Conservation (phyloP, 2,797 vertebrate species). For the Crotalus adamanteus region DNA sequence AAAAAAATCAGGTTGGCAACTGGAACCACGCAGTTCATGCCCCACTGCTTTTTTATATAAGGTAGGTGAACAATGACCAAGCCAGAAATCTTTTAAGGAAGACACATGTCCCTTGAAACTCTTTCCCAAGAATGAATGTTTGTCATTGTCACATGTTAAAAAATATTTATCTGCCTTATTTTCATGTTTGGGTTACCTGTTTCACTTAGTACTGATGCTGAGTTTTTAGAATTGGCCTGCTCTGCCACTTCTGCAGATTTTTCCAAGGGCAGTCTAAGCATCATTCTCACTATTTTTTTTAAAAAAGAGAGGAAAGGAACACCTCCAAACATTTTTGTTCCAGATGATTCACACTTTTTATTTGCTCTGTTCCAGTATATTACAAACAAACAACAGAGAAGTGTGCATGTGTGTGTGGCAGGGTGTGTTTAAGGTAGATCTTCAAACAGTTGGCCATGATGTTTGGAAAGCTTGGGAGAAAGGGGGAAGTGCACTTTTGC, state of each 20-base stretch:
- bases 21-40: too few relatives aligned
- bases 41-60: not conserved
- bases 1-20: too few relatives aligned
- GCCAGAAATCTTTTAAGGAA: not conserved
- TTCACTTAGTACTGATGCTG: not conserved
- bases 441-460: conserved; percentile 57
- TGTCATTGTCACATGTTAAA: too few relatives aligned
- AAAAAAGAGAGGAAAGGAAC: not conserved
- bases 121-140: not conserved
- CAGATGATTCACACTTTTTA: conserved; percentile 67
- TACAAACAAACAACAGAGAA: conserved; percentile 58
- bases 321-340: not conserved
- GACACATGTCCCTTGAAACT: not conserved
- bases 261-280: not conserved
- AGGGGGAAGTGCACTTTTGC: conserved; percentile 66
- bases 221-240: not conserved
- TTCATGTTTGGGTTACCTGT: too few relatives aligned
- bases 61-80: not conserved
- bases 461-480: conserved; percentile 54
- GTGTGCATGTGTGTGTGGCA: not conserved
- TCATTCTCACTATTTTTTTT: not conserved
- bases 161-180: not conserved
- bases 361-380: conserved; percentile 65
- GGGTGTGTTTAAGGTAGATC: not conserved
- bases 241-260: not conserved